Evolutionary conservation across 2,888 invertebrate genomes (phyloP).

Genomic region (Heliconius ethilla): DNA sequence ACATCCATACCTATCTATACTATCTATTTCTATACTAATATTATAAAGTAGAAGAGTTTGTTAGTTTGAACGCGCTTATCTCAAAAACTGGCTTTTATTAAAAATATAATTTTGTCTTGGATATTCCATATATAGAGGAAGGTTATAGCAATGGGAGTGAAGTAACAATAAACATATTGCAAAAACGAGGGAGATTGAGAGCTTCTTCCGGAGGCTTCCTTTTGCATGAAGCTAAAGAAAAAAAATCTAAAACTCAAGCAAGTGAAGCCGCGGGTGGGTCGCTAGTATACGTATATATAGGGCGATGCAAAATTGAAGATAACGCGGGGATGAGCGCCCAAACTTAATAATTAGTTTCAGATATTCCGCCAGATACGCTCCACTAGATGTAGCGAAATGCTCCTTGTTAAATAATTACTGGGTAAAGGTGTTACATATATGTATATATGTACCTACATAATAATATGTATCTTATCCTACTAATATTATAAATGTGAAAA

Average conservation of each 20-base stretch:
- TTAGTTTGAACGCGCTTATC: no score
- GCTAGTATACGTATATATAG: not conserved
- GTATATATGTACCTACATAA: not conserved
- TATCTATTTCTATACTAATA: not conserved
- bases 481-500: no score
- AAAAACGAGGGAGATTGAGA: not conserved
- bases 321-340: slow-evolving; percentile 22
- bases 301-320: slow-evolving; percentile 29
- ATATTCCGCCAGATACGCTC: slow-evolving; percentile 35
- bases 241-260: not conserved
- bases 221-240: no score
- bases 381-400: slow-evolving; percentile 3
- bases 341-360: slow-evolving; percentile 42
- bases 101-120: not conserved
- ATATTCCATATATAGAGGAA: not conserved
- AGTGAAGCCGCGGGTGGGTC: not conserved
- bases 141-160: not conserved
- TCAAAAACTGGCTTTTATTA: no score
- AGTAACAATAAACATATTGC: not conserved
- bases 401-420: slow-evolving; percentile 15
- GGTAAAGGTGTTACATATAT: not conserved
- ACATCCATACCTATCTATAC: not conserved
- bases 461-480: not conserved
- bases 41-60: not conserved
- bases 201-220: not conserved